Evolutionary conservation across 2,888 invertebrate genomes (phyloP).

Genomic region (Mesorhabditis spiculigera): DNA sequence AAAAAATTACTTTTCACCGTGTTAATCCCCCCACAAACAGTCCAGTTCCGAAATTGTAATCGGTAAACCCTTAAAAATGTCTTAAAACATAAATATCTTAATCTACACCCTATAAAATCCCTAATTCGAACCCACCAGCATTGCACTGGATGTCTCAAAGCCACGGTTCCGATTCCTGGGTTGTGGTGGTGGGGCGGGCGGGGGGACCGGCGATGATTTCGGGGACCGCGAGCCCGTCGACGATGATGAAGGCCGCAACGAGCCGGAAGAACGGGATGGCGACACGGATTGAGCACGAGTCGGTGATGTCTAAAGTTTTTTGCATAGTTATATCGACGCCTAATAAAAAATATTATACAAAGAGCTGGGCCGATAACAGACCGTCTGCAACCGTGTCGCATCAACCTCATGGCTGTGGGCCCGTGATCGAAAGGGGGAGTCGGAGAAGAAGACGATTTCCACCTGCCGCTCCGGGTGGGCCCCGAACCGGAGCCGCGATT

Average conservation of each 20-base stretch:
- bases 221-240: constrained; percentile 21
- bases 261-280: constrained; percentile 13
- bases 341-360: not conserved
- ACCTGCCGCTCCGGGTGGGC: not conserved
- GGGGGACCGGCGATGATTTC: constrained; percentile 41
- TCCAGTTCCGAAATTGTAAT: too few relatives aligned
- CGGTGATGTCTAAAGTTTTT: not conserved
- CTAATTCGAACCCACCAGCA: constrained; percentile 26
- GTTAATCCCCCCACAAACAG: too few relatives aligned
- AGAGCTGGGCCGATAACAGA: not conserved
- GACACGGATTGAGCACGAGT: not conserved
- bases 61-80: too few relatives aligned
- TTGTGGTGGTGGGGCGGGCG: constrained; percentile 23
- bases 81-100: too few relatives aligned
- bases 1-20: too few relatives aligned
- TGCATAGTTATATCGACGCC: not conserved
- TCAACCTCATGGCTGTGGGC: not conserved
- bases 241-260: constrained; percentile 23
- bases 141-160: constrained; percentile 36
- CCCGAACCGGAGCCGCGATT: constrained; percentile 13
- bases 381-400: not conserved
- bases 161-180: constrained; percentile 35
- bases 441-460: constrained; percentile 18
- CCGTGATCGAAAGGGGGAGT: constrained; percentile 16
- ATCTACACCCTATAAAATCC: not conserved